A percentile compares a stretch with the other conserved stretches of the same genome.
These are phyloP conservation scores for Decapterus maruadsi DNA, from an alignment of 2,797 vertebrate genomes.

Conservation along the genomic window DNA sequence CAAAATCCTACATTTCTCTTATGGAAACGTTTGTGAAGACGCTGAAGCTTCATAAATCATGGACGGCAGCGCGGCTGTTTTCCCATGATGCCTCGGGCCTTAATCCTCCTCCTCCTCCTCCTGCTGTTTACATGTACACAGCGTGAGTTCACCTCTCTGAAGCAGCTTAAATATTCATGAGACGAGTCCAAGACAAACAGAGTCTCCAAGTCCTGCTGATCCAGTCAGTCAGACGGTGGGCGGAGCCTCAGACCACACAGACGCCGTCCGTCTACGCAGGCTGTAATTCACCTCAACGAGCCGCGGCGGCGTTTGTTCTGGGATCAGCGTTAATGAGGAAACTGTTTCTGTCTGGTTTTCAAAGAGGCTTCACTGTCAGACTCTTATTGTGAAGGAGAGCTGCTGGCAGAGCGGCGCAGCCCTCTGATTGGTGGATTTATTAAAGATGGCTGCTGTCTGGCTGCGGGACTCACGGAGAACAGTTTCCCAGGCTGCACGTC, in stretches of 20 bases:
- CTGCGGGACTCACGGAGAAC: neutral
- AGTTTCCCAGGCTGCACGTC: conserved; percentile 14
- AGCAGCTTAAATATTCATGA: conserved; percentile 32
- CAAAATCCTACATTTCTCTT: too few species aligned
- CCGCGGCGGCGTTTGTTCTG: conserved; percentile 23
- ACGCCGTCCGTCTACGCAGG: conserved; percentile 16
- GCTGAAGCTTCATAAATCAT: too few species aligned
- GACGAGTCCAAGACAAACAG: conserved; percentile 32
- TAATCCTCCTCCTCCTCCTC: too few species aligned
- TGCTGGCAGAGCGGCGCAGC: conserved; percentile 1
- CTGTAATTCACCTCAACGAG: conserved; percentile 26
- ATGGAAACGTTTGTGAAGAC: too few species aligned
- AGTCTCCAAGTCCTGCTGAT: conserved; percentile 27
- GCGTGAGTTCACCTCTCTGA: neutral
- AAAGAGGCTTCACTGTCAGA: conserved; percentile 39
- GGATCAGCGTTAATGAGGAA: conserved; percentile 52
- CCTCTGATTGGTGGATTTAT: conserved; percentile 31
- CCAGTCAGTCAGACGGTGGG: conserved; percentile 23
- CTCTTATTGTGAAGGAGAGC: conserved; percentile 13
- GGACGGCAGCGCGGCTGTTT: too few species aligned
- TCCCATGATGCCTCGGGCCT: too few species aligned
- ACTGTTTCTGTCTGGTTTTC: conserved; percentile 42
- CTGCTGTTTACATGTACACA: neutral
- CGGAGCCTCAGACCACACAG: conserved; percentile 62
- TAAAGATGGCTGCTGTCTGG: conserved; percentile 23